phyloP scores from a whole-genome alignment of 2,113 vertebrate species.

The Pseudopipra pipra region DNA sequence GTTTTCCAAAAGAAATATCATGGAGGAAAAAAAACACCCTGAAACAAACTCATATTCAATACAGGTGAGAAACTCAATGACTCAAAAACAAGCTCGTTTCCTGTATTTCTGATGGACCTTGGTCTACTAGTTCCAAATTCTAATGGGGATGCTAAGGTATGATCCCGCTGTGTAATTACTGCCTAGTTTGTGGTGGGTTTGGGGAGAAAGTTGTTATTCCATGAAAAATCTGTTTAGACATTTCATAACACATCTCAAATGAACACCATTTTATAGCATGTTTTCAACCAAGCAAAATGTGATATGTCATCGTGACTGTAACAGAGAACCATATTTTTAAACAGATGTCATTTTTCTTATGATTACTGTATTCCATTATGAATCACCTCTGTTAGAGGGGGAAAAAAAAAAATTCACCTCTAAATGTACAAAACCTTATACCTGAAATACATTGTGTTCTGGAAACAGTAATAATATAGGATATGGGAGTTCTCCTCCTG shows the following conservation, averaged over 20 bases:
- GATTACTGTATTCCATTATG: constrained; percentile 62
- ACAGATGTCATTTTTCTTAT: constrained; percentile 70
- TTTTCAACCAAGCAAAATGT: constrained; percentile 69
- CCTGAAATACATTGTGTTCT: constrained; percentile 42
- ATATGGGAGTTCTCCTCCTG: neutral
- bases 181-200: neutral
- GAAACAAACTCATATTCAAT: constrained; percentile 37
- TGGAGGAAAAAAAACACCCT: neutral
- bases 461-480: constrained; percentile 6
- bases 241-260: constrained; percentile 67
- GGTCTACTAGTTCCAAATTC: constrained; percentile 15
- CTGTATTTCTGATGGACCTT: constrained; percentile 32
- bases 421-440: constrained; percentile 34
- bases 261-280: constrained; percentile 60
- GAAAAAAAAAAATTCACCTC: neutral
- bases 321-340: constrained; percentile 69
- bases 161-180: constrained; percentile 55
- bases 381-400: constrained; percentile 42
- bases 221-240: constrained; percentile 59
- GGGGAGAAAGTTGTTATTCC: constrained; percentile 9
- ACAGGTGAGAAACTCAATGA: neutral
- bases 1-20: constrained; percentile 70
- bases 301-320: constrained; percentile 65
- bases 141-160: constrained; percentile 37
- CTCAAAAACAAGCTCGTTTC: constrained; percentile 27